phyloP scores from a whole-genome alignment of 2,113 vertebrate genomes.

The Podarcis raffonei region DNA sequence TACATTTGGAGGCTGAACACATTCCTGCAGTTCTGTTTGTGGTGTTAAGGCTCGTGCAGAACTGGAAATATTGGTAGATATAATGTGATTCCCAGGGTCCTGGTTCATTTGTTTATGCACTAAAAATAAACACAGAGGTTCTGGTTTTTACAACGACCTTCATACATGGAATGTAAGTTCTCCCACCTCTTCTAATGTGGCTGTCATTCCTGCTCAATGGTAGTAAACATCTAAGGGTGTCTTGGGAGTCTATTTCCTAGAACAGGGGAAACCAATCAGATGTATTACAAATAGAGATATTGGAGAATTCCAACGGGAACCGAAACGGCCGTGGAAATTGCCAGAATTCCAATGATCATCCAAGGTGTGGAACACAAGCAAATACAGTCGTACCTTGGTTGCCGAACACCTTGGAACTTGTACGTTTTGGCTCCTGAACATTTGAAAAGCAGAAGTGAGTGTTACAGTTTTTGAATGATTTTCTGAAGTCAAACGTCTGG shows the following conservation, averaged over 20 bases:
- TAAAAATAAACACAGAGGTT: neutral
- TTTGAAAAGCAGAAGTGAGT: too few species aligned
- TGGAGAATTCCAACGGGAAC: too few species aligned
- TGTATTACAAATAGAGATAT: too few species aligned
- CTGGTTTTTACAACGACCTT: neutral
- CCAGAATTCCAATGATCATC: too few species aligned
- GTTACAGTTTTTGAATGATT: too few species aligned
- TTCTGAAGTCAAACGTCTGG: too few species aligned
- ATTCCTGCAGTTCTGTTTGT: neutral
- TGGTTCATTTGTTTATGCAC: neutral
- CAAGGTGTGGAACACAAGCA: too few species aligned
- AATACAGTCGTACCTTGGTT: too few species aligned
- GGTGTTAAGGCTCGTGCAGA: neutral
- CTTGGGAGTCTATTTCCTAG: neutral
- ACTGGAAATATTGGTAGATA: neutral
- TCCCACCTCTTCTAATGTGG: neutral
- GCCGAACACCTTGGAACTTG: too few species aligned
- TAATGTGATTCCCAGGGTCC: neutral
- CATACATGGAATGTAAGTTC: neutral
- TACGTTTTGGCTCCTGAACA: too few species aligned
- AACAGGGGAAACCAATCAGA: neutral
- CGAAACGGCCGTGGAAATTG: too few species aligned
- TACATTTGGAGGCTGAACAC: neutral
- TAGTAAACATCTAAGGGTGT: neutral
- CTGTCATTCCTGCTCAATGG: neutral